Evolutionary conservation across 2,113 vertebrate genomes (phyloP), one percentile per base, ranked within the genome.

Genomic region (Ceyx melanurus): DNA sequence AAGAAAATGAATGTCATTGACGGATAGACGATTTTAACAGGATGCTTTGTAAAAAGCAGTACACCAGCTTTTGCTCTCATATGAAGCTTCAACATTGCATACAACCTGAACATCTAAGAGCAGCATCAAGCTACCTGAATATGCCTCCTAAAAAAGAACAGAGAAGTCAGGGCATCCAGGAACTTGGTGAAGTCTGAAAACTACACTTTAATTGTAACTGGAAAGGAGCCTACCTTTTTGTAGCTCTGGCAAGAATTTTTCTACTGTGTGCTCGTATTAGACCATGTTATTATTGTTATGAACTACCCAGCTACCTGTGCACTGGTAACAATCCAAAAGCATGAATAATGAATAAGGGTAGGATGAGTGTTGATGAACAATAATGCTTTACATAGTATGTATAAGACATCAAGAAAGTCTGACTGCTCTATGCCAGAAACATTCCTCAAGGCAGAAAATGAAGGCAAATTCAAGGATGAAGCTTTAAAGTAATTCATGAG

Each of bases 191-290:
- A 78, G 16, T 29, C 46, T 54, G 16, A 7, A 67, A 75, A 82
- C 54, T 0, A 1, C 2, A 6, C 1, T 4, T 68, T 29, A 23
- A 26, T 25, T 43, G 1, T 13, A 40, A 50, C 43, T 74, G 56
- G 19, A 31, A 7, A 35, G 28, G 2, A 74, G 2, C 4, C 10
- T 61, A 40, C 11, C 2, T 57, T 35, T 65, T 17, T 2, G 1
- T n/a, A 45, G 5, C 4, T 77, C 50, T n/a, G 21, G 37, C 2
- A 71, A 45, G 14, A 77, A 17, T 28, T 57, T 20, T 80, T 66
- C 29, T 40, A 1, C 15, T 54, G 4, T 28, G 4, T 45, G 23
- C 21, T 62, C 1, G 1, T 21, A n/a, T 5, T 42, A 61, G 26
- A 25, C 17, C 23, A 58, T 6, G 26, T 37, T 33, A 33, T 33